Evolutionary conservation across 2,113 vertebrate species (phyloP).

Genomic region (Podarcis cretensis): DNA sequence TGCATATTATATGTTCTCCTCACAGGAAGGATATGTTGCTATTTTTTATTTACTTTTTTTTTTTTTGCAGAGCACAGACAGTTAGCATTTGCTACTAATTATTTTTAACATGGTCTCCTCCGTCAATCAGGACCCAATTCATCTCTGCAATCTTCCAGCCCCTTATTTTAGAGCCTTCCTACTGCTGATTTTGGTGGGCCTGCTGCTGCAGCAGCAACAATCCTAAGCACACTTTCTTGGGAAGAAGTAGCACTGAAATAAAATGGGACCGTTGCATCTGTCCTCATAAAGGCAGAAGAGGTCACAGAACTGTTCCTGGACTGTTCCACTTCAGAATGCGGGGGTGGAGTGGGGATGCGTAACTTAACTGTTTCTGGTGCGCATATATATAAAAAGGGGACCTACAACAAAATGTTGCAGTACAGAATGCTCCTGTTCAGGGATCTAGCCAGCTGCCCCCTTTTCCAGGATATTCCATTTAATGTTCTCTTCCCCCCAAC

Average conservation of each 20-base stretch:
- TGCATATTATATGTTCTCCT: conserved; percentile 52
- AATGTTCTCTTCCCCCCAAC: too few species aligned
- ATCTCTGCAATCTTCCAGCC: background rate
- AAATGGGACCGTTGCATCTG: background rate
- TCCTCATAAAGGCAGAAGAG: background rate
- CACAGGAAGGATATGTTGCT: conserved; percentile 50
- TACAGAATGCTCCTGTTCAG: too few species aligned
- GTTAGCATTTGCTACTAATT: conserved; percentile 19
- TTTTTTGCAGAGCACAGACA: conserved; percentile 49
- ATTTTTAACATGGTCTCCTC: conserved; percentile 31
- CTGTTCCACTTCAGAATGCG: background rate
- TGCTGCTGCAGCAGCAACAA: background rate
- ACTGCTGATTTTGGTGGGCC: background rate
- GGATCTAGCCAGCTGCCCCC: too few species aligned
- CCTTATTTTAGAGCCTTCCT: background rate
- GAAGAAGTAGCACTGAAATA: background rate
- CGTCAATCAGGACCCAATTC: conserved; percentile 21
- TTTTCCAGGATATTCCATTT: too few species aligned
- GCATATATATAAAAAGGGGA: too few species aligned
- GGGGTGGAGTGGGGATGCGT: too few species aligned
- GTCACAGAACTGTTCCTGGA: background rate
- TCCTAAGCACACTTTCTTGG: background rate
- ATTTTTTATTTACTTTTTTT: conserved; percentile 32
- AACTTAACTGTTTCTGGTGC: too few species aligned
- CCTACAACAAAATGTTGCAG: too few species aligned